Evolutionary conservation across 35 echinoderm and acorn worm species (phyloP).

Genomic region (Patiria miniata): DNA sequence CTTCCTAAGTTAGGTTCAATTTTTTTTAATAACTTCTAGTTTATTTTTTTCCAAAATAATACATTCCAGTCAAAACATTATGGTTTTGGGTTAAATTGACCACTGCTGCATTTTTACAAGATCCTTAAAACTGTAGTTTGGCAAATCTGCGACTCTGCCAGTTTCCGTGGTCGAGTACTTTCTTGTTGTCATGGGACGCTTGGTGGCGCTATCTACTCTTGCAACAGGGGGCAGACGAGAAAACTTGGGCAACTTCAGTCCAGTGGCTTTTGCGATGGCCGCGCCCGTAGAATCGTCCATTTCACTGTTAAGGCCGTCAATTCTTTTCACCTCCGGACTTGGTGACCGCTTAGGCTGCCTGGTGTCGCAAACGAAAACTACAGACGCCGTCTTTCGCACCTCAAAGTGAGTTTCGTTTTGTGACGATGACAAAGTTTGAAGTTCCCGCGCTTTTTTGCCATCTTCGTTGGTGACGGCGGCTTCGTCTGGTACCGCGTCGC

Average conservation of each 20-base stretch:
- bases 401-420: conserved; percentile 8
- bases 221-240: not conserved
- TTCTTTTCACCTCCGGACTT: not conserved
- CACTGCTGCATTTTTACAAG: not conserved
- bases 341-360: not conserved
- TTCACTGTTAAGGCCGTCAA: not conserved
- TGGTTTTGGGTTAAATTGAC: not conserved
- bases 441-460: not conserved
- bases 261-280: not conserved
- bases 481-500: conserved; percentile 39
- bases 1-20: too few species aligned
- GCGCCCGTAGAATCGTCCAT: not conserved
- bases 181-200: not conserved
- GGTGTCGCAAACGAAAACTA: conserved; percentile 54
- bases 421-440: not conserved
- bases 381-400: conserved; percentile 63
- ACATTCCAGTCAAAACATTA: too few species aligned
- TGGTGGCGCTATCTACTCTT: not conserved
- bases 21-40: too few species aligned
- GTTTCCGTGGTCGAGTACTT: not conserved
- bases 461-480: not conserved
- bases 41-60: too few species aligned
- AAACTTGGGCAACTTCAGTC: conserved; percentile 5
- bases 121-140: not conserved
- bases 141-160: not conserved